Evolutionary conservation across 2,113 vertebrate species (phyloP), one percentile per base, ranked within the genome.

Genomic region (Hypanus sabinus): DNA sequence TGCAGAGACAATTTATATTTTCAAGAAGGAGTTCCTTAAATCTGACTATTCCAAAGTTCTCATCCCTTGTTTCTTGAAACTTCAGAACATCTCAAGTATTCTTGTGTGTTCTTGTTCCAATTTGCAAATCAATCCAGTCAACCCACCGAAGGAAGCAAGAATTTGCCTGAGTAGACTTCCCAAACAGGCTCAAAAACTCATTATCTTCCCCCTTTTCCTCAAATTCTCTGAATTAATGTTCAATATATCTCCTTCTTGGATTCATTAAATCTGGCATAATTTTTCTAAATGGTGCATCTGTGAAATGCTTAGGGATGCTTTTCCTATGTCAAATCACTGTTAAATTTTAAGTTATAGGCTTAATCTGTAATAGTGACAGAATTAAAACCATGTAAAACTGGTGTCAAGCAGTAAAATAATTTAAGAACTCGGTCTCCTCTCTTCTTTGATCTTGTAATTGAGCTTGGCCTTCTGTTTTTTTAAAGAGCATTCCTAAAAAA

Each of bases 391-490:
- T 73, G 24, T 10, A 46, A 71, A 93, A 24, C n/a, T 27, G 16
- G 20, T 30, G 38, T 73, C 70, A 38, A 71, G 38, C 30, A 27
- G 38, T 70, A 75, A 71, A 93, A 93, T 46, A 36, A 30, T 93
- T 93, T 22, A 14, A 38, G 12, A 24, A 33, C 73, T 55, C 36
- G 55, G 38, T 70, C 24, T 93, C 68, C 70, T 55, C 91, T 38
- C 27, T 70, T 24, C 22, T 93, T 93, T 93, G 91, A 93, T 93
- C 22, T 93, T 73, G 38, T 38, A 38, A 75, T 55, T 93, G 91
- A 73, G 68, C n/a, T 93, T 93, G 24, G 38, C 68, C 20, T 36
- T 92, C 18, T 73, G 68, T 55, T 93, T 93, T 73, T 73, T 93
- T 9, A 75, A 93, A 38, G 22, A 93, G 22, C 68, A 46, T 93